These are phyloP conservation scores for Trichogramma dendrolimi DNA, from an alignment of 2,888 invertebrate genomes.

Conservation along the genomic window DNA sequence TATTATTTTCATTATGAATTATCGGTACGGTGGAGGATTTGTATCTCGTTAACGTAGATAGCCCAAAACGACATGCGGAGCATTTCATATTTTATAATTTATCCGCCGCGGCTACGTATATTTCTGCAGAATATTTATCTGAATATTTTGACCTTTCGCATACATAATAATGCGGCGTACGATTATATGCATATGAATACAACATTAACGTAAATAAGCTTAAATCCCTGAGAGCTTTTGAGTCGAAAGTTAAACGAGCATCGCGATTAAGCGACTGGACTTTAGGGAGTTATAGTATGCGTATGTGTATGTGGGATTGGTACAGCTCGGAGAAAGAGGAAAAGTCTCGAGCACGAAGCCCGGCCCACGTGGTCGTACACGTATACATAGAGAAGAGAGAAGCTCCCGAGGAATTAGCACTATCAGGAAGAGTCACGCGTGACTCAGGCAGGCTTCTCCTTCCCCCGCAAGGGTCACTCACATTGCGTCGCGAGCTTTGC, in stretches of 20 bases:
- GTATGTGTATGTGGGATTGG: background rate
- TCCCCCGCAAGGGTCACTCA: too few relatives aligned
- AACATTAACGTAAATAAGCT: conserved; percentile 16
- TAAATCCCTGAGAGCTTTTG: background rate
- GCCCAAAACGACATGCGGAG: conserved; percentile 9
- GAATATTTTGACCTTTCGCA: background rate
- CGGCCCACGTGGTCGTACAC: background rate
- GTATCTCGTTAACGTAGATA: background rate
- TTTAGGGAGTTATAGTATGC: background rate
- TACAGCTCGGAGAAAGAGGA: conserved; percentile 1
- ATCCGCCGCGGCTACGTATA: background rate
- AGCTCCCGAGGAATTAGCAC: conserved; percentile 22
- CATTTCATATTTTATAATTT: background rate
- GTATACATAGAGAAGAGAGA: too few relatives aligned
- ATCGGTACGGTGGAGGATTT: background rate
- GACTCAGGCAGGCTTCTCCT: background rate
- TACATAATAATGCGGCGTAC: background rate
- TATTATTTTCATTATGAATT: too few relatives aligned
- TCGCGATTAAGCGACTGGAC: conserved; percentile 16
- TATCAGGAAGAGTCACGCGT: conserved; percentile 27
- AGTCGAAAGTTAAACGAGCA: conserved; percentile 21
- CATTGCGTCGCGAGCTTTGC: conserved; percentile 9
- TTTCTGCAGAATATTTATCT: too few relatives aligned
- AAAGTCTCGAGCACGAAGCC: conserved; percentile 16
- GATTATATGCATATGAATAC: background rate